phyloP scores from a whole-genome alignment of 1,140 invertebrate genomes.

The Holcopasites calliopsidis region DNA sequence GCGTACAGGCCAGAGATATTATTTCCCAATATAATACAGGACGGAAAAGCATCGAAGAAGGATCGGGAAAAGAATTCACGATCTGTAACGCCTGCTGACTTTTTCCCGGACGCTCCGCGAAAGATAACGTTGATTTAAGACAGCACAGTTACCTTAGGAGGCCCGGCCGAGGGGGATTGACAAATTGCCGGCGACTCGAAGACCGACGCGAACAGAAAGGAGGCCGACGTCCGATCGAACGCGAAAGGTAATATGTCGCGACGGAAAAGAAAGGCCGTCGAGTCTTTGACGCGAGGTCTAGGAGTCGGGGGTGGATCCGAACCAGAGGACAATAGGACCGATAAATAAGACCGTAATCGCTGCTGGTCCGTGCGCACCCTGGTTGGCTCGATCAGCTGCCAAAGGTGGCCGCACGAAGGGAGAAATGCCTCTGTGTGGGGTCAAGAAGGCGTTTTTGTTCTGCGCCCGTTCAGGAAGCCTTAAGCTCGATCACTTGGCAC shows the following conservation, averaged over 20 bases:
- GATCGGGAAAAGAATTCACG: not conserved
- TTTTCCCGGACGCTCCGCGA: not conserved
- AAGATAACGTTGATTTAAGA: conserved; percentile 57
- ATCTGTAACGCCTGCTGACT: not conserved
- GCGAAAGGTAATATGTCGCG: conserved; percentile 57
- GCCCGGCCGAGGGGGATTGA: conserved; percentile 34
- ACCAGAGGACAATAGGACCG: conserved; percentile 56
- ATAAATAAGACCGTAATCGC: conserved; percentile 68
- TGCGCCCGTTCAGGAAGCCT: not conserved
- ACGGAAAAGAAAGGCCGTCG: conserved; percentile 45
- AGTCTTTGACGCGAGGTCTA: conserved; percentile 32
- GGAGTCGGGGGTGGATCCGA: not conserved
- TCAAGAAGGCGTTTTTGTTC: conserved; percentile 32
- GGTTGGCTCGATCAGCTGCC: conserved; percentile 49
- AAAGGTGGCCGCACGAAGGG: conserved; percentile 50
- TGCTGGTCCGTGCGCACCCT: conserved; percentile 39
- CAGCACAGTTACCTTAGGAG: conserved; percentile 12
- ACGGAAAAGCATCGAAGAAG: conserved; percentile 6
- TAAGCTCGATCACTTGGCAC: conserved; percentile 40
- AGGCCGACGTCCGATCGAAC: conserved; percentile 33
- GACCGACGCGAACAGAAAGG: conserved; percentile 58
- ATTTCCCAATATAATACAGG: conserved; percentile 17
- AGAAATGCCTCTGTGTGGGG: not conserved
- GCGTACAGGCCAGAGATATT: conserved; percentile 26
- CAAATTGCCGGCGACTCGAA: conserved; percentile 52